These are phyloP conservation scores for Troides helena DNA, from an alignment of 2,888 invertebrate genomes.

Conservation along the genomic window DNA sequence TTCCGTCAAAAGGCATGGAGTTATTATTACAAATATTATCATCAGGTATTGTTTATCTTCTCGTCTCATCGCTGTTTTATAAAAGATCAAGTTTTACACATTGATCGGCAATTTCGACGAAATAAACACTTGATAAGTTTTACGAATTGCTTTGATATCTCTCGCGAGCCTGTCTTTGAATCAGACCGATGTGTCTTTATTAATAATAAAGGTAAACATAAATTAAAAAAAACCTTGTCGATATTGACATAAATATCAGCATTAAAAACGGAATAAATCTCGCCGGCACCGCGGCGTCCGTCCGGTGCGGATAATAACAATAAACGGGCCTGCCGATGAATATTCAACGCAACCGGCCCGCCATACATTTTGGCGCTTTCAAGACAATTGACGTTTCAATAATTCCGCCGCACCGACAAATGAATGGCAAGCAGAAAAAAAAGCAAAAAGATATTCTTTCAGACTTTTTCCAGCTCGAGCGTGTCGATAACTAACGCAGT, in stretches of 20 bases:
- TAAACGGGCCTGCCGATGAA: constrained; percentile 18
- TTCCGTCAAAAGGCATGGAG: too few relatives aligned
- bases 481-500: too few relatives aligned
- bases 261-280: constrained; percentile 21
- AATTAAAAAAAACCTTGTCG: constrained; percentile 14
- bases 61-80: too few relatives aligned
- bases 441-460: background rate
- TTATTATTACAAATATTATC: too few relatives aligned
- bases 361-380: constrained; percentile 11
- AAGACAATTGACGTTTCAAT: constrained; percentile 19
- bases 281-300: constrained; percentile 1
- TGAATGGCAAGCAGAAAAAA: background rate
- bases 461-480: background rate
- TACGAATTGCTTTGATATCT: background rate
- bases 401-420: background rate
- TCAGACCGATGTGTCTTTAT: constrained; percentile 7
- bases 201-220: constrained; percentile 15
- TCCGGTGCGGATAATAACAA: constrained; percentile 20
- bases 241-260: constrained; percentile 8
- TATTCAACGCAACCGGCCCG: constrained; percentile 24
- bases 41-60: too few relatives aligned
- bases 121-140: background rate
- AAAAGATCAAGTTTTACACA: too few relatives aligned
- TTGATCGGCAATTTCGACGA: too few relatives aligned
- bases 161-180: background rate